Percentiles rank a stretch among this genome's conserved stretches.
Conservation (phyloP, 2,113 vertebrate genomes). For the Mesoclemmys tuberculata region DNA sequence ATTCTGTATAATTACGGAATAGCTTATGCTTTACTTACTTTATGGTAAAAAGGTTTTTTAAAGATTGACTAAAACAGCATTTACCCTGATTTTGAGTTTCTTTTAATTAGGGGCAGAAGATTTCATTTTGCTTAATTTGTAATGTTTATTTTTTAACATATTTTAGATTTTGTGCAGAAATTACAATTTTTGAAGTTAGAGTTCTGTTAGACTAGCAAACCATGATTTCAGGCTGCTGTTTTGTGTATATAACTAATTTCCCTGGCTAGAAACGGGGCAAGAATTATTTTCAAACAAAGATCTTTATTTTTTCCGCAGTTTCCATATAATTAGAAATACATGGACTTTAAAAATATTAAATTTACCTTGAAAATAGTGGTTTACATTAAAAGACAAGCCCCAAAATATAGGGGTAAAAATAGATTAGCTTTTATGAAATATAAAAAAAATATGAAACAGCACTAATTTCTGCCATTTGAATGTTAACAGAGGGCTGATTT, state of each 20-base stretch:
- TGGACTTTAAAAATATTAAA: neutral
- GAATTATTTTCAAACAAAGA: neutral
- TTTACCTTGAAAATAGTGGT: neutral
- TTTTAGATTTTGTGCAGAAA: neutral
- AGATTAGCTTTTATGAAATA: neutral
- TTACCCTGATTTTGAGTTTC: neutral
- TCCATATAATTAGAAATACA: neutral
- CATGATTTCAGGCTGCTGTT: neutral
- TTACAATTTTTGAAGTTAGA: neutral
- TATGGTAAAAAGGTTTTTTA: neutral
- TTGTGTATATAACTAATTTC: neutral
- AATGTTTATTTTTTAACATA: neutral
- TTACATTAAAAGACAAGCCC: neutral
- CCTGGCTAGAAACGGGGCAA: neutral
- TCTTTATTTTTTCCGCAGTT: neutral
- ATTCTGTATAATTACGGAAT: neutral
- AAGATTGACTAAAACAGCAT: neutral
- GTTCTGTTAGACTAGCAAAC: neutral
- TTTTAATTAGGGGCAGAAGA: neutral
- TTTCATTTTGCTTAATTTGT: neutral
- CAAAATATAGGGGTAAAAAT: accelerated
- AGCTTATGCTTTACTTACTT: neutral
- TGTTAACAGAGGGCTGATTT: neutral
- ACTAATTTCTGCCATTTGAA: neutral
- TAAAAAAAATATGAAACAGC: neutral